phyloP scores from a whole-genome alignment of 2,888 invertebrate species.

The Bembecia ichneumoniformis region DNA sequence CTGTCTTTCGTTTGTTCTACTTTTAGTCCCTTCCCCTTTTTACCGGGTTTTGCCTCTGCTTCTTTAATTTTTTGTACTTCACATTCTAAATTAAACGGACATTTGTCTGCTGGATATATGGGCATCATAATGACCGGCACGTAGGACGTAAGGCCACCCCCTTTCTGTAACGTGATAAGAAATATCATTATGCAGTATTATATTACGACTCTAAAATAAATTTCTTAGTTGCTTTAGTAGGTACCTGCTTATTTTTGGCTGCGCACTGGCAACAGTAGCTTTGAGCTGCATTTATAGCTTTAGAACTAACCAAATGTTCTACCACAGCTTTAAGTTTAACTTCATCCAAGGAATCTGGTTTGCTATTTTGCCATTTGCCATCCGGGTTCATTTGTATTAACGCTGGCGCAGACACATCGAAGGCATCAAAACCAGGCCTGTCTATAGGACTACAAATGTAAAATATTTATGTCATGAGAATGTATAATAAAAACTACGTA shows the following conservation, averaged over 20 bases:
- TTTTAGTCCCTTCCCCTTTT: conserved; percentile 15
- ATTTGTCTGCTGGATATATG: conserved; percentile 44
- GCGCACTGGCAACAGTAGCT: conserved; percentile 54
- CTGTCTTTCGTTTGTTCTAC: conserved; percentile 14
- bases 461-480: too few species aligned
- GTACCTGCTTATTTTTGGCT: conserved; percentile 24
- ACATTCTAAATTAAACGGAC: conserved; percentile 54
- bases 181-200: too few species aligned
- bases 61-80: conserved; percentile 41
- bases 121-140: conserved; percentile 63
- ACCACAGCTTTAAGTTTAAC: conserved; percentile 40
- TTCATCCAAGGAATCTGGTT: conserved; percentile 42
- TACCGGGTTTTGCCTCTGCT: conserved; percentile 23
- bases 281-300: conserved; percentile 44
- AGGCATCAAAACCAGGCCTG: conserved; percentile 37
- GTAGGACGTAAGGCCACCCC: conserved; percentile 31
- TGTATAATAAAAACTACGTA: too few species aligned
- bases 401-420: conserved; percentile 34
- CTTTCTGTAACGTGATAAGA: conserved; percentile 24
- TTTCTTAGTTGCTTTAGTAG: neutral
- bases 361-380: conserved; percentile 47
- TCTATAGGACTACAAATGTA: conserved; percentile 38
- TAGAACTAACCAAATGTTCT: conserved; percentile 38
- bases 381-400: conserved; percentile 51
- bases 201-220: neutral